Percentiles rank a stretch among this genome's conserved stretches.
phyloP scores from a whole-genome alignment of 2,888 invertebrate genomes.

The Allacma fusca region DNA sequence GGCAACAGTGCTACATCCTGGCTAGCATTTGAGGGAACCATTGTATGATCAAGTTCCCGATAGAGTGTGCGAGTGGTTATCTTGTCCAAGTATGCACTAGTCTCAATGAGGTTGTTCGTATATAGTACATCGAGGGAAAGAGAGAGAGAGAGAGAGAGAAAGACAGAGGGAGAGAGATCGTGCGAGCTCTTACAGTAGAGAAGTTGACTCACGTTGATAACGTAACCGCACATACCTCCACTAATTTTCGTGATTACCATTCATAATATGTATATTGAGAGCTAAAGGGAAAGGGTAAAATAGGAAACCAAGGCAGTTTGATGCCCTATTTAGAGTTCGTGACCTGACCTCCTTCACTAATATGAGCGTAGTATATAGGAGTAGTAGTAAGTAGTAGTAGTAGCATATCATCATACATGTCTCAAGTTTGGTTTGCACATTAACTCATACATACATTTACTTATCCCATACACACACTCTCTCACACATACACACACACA shows the following conservation, averaged over 20 bases:
- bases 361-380: slow-evolving; percentile 34
- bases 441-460: not conserved
- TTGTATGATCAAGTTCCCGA: slow-evolving; percentile 10
- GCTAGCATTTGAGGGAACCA: not conserved
- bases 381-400: not conserved
- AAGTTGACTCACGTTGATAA: slow-evolving; percentile 6
- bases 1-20: slow-evolving; percentile 13
- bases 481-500: not conserved
- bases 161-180: too few species aligned
- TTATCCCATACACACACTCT: not conserved
- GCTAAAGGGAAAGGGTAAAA: slow-evolving; percentile 38
- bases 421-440: slow-evolving; percentile 5
- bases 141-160: too few species aligned
- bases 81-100: not conserved
- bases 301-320: slow-evolving; percentile 44
- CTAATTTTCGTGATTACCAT: slow-evolving; percentile 4
- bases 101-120: too few species aligned
- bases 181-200: not conserved
- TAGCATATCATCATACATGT: slow-evolving; percentile 15
- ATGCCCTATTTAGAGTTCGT: slow-evolving; percentile 45
- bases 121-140: too few species aligned
- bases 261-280: slow-evolving; percentile 7
- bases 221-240: slow-evolving; percentile 4
- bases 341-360: slow-evolving; percentile 38
- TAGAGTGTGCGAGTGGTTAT: slow-evolving; percentile 16